Evolutionary conservation across 2,888 invertebrate species (phyloP).

Genomic region (Labia minor): DNA sequence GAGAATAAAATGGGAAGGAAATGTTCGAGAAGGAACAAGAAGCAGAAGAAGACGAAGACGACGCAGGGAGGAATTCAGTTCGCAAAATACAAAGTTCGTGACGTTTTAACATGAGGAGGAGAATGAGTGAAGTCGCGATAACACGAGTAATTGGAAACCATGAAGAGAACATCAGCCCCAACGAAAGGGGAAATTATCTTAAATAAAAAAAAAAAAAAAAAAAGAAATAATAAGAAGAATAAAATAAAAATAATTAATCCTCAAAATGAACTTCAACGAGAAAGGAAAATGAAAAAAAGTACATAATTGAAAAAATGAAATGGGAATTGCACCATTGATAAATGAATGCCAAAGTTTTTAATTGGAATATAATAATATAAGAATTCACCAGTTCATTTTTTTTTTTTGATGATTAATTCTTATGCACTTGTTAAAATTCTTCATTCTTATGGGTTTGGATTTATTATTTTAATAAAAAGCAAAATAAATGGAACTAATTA

Average conservation of each 20-base stretch:
- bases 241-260: neutral
- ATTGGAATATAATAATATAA: no score
- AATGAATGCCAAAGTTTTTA: no score
- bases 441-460: neutral
- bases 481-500: slow-evolving; percentile 7
- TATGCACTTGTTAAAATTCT: no score
- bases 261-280: neutral
- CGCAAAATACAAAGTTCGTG: neutral
- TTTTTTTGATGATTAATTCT: no score
- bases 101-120: neutral
- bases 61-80: slow-evolving; percentile 31
- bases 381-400: no score
- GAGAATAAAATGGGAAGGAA: slow-evolving; percentile 27
- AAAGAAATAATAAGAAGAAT: neutral
- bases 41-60: slow-evolving; percentile 28
- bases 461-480: neutral
- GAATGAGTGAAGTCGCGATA: slow-evolving; percentile 1
- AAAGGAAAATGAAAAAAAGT: neutral
- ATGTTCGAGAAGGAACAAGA: neutral
- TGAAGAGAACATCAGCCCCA: neutral
- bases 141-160: neutral
- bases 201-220: neutral
- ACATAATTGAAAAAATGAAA: neutral
- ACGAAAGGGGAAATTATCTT: neutral
- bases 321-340: no score